A percentile compares a stretch with the other conserved stretches of the same genome.
Conservation (phyloP, 1,140 invertebrate species). For the Choristoneura fumiferana region DNA sequence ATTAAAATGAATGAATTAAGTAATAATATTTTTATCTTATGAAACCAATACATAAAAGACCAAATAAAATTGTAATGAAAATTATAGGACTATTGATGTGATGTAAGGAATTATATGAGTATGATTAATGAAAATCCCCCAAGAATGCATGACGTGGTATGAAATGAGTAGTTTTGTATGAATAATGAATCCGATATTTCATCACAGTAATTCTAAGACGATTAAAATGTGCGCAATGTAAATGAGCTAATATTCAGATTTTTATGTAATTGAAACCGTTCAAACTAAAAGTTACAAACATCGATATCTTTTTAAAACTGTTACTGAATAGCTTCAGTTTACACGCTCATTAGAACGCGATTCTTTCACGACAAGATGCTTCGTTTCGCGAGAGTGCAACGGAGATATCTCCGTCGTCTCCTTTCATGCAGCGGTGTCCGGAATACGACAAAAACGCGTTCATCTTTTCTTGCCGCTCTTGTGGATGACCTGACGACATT, state of each 20-base stretch:
- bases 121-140: constrained; percentile 1
- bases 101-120: background rate
- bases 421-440: constrained; percentile 49
- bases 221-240: background rate
- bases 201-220: constrained; percentile 1
- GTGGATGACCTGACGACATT: constrained; percentile 64
- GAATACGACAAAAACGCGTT: constrained; percentile 31
- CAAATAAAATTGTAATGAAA: constrained; percentile 5
- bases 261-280: constrained; percentile 7
- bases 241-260: background rate
- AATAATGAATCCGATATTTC: constrained; percentile 2
- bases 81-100: background rate
- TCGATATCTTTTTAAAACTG: background rate
- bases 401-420: constrained; percentile 21
- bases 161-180: background rate
- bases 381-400: constrained; percentile 14
- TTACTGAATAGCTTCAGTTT: background rate
- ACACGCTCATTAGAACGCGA: background rate
- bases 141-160: background rate
- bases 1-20: constrained; percentile 17
- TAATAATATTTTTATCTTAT: constrained; percentile 16
- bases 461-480: constrained; percentile 76
- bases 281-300: background rate
- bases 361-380: background rate
- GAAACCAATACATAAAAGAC: constrained; percentile 13